Evolutionary conservation across 1,140 invertebrate genomes (phyloP), one percentile per base, ranked within the genome.

Genomic region (Drosophila obscura): DNA sequence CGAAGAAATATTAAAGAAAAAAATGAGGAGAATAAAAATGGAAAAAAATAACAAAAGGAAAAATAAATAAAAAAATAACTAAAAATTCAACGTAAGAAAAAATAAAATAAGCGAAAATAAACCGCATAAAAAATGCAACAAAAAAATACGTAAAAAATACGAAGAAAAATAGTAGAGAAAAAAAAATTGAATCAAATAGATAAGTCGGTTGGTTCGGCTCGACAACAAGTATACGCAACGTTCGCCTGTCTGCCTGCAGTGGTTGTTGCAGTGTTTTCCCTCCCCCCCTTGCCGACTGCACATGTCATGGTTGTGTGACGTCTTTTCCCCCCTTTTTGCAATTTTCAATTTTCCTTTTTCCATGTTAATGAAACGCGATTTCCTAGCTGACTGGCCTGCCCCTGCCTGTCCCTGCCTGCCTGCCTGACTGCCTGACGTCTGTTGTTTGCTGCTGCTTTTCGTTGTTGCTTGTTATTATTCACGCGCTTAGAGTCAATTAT

Each of bases 351-450:
- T 83, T 73, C 68, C 49, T 64, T 76, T 77, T 87, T 74, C 56
- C 74, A 75, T 85, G 82, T 87, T 85, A 85, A 87, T 85, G 74
- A 85, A 81, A 87, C 81, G 82, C 81, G 65, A 87, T 85, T 85
- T 81, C 82, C 81, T 81, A 81, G 75, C 81, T 53, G 73, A 39
- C 48, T 55, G 61, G 22, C 28, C 24, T 22, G 49, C 41, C 26
- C 6, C 48, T 13, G 35, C 35, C 35, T 1, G 11, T 24, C 22
- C 41, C 59, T 66, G 72, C 28, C 28, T 9, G 2, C 2, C 31
- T 28, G 44, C 41, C 52, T 39, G 11, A 1, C 35, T 39, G 35
- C 31, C 60, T 66, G 72, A 46, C 62, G 62, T 75, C 50, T 58
- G 50, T 45, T 55, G 61, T 45, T 31, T 28, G 39, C 19, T 45